Evolutionary conservation across 2,888 invertebrate species (phyloP).

Genomic region (Liodrosophila aerea): DNA sequence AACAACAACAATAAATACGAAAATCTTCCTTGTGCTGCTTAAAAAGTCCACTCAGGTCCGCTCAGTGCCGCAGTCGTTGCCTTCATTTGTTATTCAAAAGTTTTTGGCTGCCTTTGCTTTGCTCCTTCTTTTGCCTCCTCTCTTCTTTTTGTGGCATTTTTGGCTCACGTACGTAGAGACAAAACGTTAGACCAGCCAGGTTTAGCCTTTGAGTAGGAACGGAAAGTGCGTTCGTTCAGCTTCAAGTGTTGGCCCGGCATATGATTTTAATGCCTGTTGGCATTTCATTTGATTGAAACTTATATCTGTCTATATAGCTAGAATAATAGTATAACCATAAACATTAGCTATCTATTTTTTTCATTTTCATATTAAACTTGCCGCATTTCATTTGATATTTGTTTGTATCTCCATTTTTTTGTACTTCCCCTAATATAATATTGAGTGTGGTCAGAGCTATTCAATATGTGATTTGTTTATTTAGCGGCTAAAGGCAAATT

Average conservation of each 20-base stretch:
- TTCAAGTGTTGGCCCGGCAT: conserved; percentile 1
- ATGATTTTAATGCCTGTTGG: conserved; percentile 4
- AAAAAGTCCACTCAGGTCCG: conserved; percentile 74
- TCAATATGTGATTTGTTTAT: conserved; percentile 41
- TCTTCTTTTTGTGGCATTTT: background rate
- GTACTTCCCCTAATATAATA: no score
- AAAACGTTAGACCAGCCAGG: background rate
- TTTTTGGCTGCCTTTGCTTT: conserved; percentile 55
- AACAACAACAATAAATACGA: conserved; percentile 7
- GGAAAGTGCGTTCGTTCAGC: background rate
- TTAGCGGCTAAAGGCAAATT: conserved; percentile 31
- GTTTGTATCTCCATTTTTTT: no score
- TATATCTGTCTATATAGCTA: background rate
- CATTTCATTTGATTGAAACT: background rate
- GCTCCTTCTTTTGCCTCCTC: conserved; percentile 3
- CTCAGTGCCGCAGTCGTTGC: conserved; percentile 56
- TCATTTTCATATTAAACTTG: no score
- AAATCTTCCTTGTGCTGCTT: conserved; percentile 45
- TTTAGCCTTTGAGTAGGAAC: no score
- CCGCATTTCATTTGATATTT: no score
- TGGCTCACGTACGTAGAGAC: no score
- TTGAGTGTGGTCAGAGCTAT: conserved; percentile 14
- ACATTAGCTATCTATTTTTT: background rate
- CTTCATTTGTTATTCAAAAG: conserved; percentile 79
- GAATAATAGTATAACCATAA: conserved; percentile 8